Evolutionary conservation across 2,797 vertebrate species (phyloP).

Genomic region (Lerista edwardsae): DNA sequence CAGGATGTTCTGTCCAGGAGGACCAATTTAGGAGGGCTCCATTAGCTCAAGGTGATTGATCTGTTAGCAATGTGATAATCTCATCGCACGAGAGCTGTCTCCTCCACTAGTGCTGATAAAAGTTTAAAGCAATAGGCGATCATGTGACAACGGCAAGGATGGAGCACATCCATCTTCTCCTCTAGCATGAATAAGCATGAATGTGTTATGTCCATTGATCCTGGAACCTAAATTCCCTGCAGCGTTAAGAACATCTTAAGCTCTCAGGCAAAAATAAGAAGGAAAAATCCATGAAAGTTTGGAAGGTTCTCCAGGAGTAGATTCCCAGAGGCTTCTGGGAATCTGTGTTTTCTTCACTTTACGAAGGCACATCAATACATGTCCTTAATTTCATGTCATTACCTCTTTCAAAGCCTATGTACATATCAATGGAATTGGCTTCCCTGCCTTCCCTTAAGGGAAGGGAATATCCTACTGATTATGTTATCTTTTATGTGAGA

Average conservation of each 20-base stretch:
- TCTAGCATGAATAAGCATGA: constrained; percentile 65
- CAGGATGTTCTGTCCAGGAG: neutral
- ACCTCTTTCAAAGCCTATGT: neutral
- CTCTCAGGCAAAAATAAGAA: neutral
- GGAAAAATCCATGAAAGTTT: constrained; percentile 67
- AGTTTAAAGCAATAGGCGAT: constrained; percentile 2
- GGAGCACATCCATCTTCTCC: constrained; percentile 59
- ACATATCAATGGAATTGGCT: neutral
- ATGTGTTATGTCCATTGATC: constrained; percentile 70
- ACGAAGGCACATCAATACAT: constrained; percentile 55
- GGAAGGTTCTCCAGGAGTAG: constrained; percentile 62
- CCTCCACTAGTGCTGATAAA: neutral
- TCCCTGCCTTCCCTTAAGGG: constrained; percentile 7
- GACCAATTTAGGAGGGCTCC: too few relatives aligned
- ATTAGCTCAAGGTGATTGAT: neutral
- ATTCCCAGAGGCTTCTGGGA: constrained; percentile 48
- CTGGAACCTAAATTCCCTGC: constrained; percentile 59
- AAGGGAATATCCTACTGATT: neutral
- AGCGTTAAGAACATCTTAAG: constrained; percentile 64
- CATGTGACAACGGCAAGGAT: neutral
- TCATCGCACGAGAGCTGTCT: too few relatives aligned
- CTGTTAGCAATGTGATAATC: neutral
- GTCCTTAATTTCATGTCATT: constrained; percentile 60
- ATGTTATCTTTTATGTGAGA: constrained; percentile 7
- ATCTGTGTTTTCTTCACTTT: constrained; percentile 53